Evolutionary conservation across 2,888 invertebrate genomes (phyloP).

Genomic region (Nemapogon koenigi): DNA sequence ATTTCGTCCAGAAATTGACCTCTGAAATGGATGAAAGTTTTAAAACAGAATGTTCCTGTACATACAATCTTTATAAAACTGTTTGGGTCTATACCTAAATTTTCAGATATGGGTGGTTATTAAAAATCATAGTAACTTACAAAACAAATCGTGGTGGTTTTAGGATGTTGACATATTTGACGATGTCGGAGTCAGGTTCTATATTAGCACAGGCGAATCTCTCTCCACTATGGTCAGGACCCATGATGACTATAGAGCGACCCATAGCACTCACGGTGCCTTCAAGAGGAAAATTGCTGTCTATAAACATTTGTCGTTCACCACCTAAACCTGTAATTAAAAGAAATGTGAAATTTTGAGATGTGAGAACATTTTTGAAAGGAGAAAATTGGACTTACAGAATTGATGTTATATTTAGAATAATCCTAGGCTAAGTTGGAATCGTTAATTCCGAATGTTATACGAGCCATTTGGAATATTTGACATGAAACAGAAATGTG

Average conservation of each 20-base stretch:
- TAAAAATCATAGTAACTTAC: slow-evolving; percentile 63
- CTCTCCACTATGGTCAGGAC: slow-evolving; percentile 72
- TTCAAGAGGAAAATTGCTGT: slow-evolving; percentile 88
- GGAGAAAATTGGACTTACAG: no score
- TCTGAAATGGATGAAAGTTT: no score
- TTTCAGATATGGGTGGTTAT: neutral
- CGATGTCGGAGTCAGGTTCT: slow-evolving; percentile 87
- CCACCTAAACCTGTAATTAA: slow-evolving; percentile 73
- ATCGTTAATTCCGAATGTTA: no score
- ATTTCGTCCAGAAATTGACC: slow-evolving; percentile 85
- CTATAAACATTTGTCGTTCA: slow-evolving; percentile 78
- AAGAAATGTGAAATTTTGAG: no score
- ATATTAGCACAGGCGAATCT: slow-evolving; percentile 91
- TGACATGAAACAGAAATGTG: neutral
- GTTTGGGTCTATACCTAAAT: no score
- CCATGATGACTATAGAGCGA: slow-evolving; percentile 84
- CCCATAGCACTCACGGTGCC: slow-evolving; percentile 79
- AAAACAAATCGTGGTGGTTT: slow-evolving; percentile 88
- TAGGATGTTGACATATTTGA: slow-evolving; percentile 87
- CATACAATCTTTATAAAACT: no score
- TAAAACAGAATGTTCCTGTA: no score
- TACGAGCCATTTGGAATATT: no score
- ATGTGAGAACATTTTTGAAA: no score
- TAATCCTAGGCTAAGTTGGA: no score
- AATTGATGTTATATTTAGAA: no score